Percentiles rank a stretch among this genome's conserved stretches.
Conservation (phyloP, 2,888 invertebrate genomes). For the Oligia latruncula region DNA sequence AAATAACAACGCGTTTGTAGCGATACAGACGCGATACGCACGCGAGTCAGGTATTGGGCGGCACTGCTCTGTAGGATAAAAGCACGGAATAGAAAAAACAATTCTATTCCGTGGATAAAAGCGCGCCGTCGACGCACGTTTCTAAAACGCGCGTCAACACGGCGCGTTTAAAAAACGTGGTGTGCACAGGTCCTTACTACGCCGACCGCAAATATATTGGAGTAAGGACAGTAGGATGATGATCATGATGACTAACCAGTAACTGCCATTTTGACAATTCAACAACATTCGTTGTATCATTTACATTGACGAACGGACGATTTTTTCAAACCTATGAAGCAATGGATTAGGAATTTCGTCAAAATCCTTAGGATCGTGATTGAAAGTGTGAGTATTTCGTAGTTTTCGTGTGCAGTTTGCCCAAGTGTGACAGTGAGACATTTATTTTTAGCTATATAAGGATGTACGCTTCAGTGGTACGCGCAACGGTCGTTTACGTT, state of each 20-base stretch:
- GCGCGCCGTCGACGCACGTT: too few relatives aligned
- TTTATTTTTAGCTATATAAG: conserved; percentile 27
- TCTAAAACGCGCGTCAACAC: too few relatives aligned
- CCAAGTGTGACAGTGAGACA: conserved; percentile 7
- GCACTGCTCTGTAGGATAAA: too few relatives aligned
- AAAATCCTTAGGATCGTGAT: background rate
- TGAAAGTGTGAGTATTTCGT: background rate
- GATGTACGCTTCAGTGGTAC: conserved; percentile 33
- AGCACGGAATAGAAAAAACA: too few relatives aligned
- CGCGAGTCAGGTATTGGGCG: too few relatives aligned
- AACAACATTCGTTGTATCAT: background rate
- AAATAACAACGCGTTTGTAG: too few relatives aligned
- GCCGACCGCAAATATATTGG: background rate
- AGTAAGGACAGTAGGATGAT: background rate
- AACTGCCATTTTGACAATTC: background rate
- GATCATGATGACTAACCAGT: background rate
- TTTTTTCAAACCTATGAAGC: background rate
- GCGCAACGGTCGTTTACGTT: conserved; percentile 7
- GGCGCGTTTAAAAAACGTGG: too few relatives aligned
- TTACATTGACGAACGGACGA: background rate
- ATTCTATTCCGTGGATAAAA: too few relatives aligned
- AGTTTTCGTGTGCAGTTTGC: background rate
- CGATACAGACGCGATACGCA: too few relatives aligned
- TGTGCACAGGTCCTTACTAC: too few relatives aligned
- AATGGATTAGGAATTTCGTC: background rate